These are phyloP conservation scores for Cynoglossus semilaevis DNA, from an alignment of 2,113 vertebrate genomes.

Conservation along the genomic window DNA sequence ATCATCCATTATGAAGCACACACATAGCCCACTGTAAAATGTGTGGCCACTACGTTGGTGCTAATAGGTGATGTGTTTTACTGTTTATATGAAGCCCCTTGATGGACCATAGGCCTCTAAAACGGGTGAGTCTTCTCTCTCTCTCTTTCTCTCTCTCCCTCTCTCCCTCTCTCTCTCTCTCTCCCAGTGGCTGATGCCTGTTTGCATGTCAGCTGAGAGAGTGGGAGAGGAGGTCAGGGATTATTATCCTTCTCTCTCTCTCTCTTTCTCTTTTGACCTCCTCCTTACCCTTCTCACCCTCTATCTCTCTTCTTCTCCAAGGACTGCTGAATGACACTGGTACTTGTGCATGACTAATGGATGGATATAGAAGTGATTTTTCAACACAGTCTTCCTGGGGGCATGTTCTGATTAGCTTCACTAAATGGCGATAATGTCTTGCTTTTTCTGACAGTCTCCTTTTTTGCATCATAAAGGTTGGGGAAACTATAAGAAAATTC, in stretches of 20 bases:
- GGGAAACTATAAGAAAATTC: slow-evolving; percentile 16
- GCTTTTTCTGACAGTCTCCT: slow-evolving; percentile 72
- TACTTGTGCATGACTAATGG: slow-evolving; percentile 74
- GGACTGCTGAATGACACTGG: slow-evolving; percentile 65
- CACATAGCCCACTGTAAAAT: slow-evolving; percentile 41
- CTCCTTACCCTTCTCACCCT: slow-evolving; percentile 35
- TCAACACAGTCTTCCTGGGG: slow-evolving; percentile 61
- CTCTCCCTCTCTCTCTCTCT: slow-evolving; percentile 48
- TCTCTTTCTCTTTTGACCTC: slow-evolving; percentile 11
- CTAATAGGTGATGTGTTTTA: slow-evolving; percentile 99
- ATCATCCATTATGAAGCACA: slow-evolving; percentile 20
- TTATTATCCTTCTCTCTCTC: slow-evolving; percentile 39
- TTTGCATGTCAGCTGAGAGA: slow-evolving; percentile 88
- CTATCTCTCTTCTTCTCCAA: slow-evolving; percentile 44
- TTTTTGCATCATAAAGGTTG: slow-evolving; percentile 57
- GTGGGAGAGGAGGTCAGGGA: slow-evolving; percentile 63
- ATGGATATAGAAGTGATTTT: slow-evolving; percentile 51
- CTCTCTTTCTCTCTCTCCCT: slow-evolving; percentile 51
- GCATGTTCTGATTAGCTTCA: slow-evolving; percentile 75
- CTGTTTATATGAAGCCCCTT: slow-evolving; percentile 96
- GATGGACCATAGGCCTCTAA: slow-evolving; percentile 99
- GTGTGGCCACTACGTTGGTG: slow-evolving; percentile 63
- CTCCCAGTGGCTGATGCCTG: slow-evolving; percentile 84
- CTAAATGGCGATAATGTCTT: slow-evolving; percentile 57
- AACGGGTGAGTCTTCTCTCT: slow-evolving; percentile 89